Conservation (phyloP, 1,140 invertebrate genomes). For the Drosophila busckii region DNA sequence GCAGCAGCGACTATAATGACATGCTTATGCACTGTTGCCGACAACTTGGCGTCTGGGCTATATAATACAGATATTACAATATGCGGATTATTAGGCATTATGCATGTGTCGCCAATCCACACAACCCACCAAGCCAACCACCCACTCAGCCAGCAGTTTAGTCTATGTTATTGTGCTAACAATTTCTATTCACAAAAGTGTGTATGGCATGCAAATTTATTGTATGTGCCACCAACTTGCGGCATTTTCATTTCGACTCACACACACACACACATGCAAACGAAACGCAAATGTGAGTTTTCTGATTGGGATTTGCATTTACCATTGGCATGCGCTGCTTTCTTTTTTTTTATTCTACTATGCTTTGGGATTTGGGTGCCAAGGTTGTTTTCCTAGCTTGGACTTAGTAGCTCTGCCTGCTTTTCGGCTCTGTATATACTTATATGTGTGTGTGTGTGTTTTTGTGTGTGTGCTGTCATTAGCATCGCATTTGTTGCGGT, state of each 20-base stretch:
- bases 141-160: too few relatives aligned
- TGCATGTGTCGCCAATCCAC: constrained; percentile 33
- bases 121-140: too few relatives aligned
- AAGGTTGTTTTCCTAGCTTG: constrained; percentile 57
- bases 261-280: constrained; percentile 4
- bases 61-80: constrained; percentile 75
- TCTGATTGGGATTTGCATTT: constrained; percentile 72
- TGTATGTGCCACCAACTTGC: constrained; percentile 67
- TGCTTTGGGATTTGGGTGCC: constrained; percentile 63
- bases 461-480: constrained; percentile 43
- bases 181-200: constrained; percentile 72
- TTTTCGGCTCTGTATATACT: background rate
- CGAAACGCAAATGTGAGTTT: constrained; percentile 45
- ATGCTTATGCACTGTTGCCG: constrained; percentile 56
- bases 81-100: constrained; percentile 77
- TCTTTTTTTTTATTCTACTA: constrained; percentile 1
- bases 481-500: constrained; percentile 48
- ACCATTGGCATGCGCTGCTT: constrained; percentile 23
- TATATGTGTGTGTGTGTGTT: background rate
- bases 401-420: background rate
- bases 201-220: constrained; percentile 70
- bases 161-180: constrained; percentile 60
- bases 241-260: constrained; percentile 43
- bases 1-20: constrained; percentile 40
- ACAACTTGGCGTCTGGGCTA: constrained; percentile 21